A percentile compares a stretch with the other conserved stretches of the same genome.
Conservation (phyloP, 2,113 vertebrate genomes). For the Bostrychus sinensis region DNA sequence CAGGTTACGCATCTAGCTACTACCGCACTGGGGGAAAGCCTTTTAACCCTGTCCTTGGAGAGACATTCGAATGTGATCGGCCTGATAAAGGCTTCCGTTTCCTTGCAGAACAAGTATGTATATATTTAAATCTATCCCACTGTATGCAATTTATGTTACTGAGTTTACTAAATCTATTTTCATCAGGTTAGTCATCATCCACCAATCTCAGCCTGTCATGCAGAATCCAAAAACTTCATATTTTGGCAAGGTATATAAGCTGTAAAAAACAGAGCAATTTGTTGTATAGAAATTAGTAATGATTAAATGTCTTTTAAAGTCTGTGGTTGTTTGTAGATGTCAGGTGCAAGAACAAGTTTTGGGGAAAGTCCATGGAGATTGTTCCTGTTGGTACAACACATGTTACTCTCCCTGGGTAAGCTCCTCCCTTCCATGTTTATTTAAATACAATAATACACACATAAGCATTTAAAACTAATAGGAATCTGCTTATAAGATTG, state of each 20-base stretch:
- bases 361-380: slow-evolving; percentile 99
- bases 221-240: slow-evolving; percentile 92
- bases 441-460: background rate
- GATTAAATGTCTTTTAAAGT: background rate
- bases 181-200: slow-evolving; percentile 96
- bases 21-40: slow-evolving; percentile 96
- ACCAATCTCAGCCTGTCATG: slow-evolving; percentile 96
- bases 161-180: background rate
- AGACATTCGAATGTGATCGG: slow-evolving; percentile 92
- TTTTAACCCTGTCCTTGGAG: slow-evolving; percentile 95
- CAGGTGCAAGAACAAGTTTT: slow-evolving; percentile 99
- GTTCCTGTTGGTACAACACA: slow-evolving; percentile 94
- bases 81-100: slow-evolving; percentile 93
- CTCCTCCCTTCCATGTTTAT: slow-evolving; percentile 23
- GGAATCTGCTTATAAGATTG: background rate
- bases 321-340: slow-evolving; percentile 83
- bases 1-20: slow-evolving; percentile 92
- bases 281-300: background rate
- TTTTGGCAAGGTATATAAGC: slow-evolving; percentile 93
- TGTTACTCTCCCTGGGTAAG: slow-evolving; percentile 89
- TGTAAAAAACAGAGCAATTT: background rate
- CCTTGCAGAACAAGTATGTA: slow-evolving; percentile 91
- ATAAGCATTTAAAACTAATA: background rate
- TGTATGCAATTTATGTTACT: background rate
- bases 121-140: background rate